Evolutionary conservation across 2,888 invertebrate genomes (phyloP), one percentile per base, ranked within the genome.

Genomic region (Heteropelma amictum): DNA sequence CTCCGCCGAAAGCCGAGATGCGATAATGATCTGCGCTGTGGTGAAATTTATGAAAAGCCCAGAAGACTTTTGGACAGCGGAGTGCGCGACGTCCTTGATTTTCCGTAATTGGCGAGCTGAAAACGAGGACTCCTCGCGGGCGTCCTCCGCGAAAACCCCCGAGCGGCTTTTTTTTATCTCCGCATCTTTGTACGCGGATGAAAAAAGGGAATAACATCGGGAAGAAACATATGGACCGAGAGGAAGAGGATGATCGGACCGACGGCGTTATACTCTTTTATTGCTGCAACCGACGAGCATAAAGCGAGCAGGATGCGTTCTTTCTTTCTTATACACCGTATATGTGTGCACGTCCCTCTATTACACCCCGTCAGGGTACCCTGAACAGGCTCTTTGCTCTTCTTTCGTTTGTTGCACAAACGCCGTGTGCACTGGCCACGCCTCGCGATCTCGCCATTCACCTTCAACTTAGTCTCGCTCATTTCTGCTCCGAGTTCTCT

Each of bases 401-500:
- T 63, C 30, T 61, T 40, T 64, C 71, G 49, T 45, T 60, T n/a
- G 47, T 30, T 56, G 45, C 47, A 67, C 56, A 56, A 42, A 71
- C 60, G 53, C 65, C 14, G 58, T 47, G 33, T 81, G 73, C 70
- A 68, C 65, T 77, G 86, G n/a, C 88, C 88, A 87, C 88, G 86
- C 88, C 88, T 87, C 40, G 38, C 64, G n/a, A n/a, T 51, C 61
- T 33, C 61, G 88, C 86, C 87, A 88, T 89, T 88, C 88, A 88
- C 88, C 88, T 89, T 88, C 88, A 87, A 88, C 88, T 87, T 87
- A 87, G 84, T 85, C 78, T 78, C 77, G 76, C 77, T 54, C 76
- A 76, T 70, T 77, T 79, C 79, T 77, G 45, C 56, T 51, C 49
- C 19, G 58, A 61, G 69, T 58, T 35, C 73, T 54, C 71, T 30